Conservation (phyloP, 2,797 vertebrate genomes). For the Arctocebus calabarensis region DNA sequence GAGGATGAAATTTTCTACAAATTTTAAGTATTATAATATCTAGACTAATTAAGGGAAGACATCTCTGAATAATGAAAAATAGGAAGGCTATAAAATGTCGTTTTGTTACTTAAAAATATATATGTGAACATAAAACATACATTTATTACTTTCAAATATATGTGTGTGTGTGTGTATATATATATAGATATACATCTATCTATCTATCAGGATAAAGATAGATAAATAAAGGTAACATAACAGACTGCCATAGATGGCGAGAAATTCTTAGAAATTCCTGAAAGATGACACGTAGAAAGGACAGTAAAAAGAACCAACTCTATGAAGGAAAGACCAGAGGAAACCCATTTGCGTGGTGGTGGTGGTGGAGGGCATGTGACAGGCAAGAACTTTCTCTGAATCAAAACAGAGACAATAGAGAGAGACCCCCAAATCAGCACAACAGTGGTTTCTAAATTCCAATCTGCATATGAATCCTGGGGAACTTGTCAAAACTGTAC, state of each 20-base stretch:
- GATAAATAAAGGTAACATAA: conserved; percentile 15
- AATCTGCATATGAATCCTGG: neutral
- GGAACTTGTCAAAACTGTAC: neutral
- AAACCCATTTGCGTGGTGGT: neutral
- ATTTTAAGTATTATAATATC: neutral
- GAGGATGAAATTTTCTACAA: neutral
- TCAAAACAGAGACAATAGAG: neutral
- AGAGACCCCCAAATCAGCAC: neutral
- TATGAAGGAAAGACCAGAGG: neutral
- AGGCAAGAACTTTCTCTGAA: neutral
- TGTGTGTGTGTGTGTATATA: no score
- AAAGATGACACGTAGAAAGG: neutral
- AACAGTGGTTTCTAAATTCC: neutral
- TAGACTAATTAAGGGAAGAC: neutral
- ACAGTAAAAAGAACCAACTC: neutral
- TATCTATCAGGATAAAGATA: neutral
- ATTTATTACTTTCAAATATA: neutral
- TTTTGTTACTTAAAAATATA: conserved; percentile 25
- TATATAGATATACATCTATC: no score
- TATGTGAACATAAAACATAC: neutral
- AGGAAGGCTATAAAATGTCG: neutral
- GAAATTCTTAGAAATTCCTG: neutral
- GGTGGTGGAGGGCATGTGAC: neutral
- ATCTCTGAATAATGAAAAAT: conserved; percentile 14
- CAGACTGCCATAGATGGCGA: neutral